These are phyloP conservation scores for Tinea pellionella DNA, from an alignment of 2,888 invertebrate species.

Conservation along the genomic window DNA sequence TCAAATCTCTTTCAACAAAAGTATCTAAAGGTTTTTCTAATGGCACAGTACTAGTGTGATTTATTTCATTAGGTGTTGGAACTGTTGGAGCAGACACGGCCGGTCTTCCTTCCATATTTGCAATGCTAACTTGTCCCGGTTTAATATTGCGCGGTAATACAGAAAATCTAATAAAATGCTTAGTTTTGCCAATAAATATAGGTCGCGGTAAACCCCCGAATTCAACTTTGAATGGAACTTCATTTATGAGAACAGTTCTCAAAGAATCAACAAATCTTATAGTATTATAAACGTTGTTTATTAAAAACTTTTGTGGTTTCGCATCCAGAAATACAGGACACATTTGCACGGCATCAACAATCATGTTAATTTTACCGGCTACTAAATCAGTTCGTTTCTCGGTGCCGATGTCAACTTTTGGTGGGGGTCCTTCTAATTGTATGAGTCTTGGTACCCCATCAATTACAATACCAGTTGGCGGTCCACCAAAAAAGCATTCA, in stretches of 20 bases:
- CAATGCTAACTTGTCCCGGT: constrained; percentile 77
- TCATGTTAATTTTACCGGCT: constrained; percentile 85
- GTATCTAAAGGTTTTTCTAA: not conserved
- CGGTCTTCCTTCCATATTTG: constrained; percentile 77
- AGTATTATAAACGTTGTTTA: constrained; percentile 78
- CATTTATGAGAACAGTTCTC: constrained; percentile 81
- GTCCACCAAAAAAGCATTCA: constrained; percentile 93
- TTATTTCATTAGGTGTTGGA: not conserved
- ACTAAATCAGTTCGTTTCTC: constrained; percentile 82
- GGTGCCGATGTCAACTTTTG: constrained; percentile 91
- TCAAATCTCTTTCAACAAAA: constrained; percentile 24
- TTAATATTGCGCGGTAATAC: constrained; percentile 79
- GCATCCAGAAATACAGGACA: constrained; percentile 86
- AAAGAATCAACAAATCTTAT: constrained; percentile 85
- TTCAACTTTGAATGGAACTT: constrained; percentile 80
- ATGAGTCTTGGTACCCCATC: constrained; percentile 82
- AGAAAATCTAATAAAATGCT: constrained; percentile 85
- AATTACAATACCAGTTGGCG: constrained; percentile 83
- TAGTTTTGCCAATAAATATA: constrained; percentile 77
- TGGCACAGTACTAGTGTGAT: not conserved
- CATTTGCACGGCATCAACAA: constrained; percentile 83
- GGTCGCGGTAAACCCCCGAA: constrained; percentile 88
- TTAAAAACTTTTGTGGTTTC: constrained; percentile 81
- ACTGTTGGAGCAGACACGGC: not conserved
- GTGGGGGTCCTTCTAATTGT: constrained; percentile 90